Evolutionary conservation across 2,797 vertebrate genomes (phyloP).

Genomic region (Myioborus miniatus): DNA sequence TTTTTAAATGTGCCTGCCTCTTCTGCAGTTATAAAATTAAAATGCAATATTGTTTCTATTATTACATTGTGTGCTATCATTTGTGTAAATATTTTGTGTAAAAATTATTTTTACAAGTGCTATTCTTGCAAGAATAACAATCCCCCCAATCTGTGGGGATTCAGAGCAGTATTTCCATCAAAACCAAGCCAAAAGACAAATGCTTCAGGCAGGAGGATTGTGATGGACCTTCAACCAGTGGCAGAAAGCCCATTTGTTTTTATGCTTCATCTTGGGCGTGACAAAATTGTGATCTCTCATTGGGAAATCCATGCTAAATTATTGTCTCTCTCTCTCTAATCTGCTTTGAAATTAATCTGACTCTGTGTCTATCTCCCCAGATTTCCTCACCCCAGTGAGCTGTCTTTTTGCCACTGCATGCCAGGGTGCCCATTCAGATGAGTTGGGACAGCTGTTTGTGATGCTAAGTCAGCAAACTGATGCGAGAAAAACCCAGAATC

Average conservation of each 20-base stretch:
- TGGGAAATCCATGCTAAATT: not conserved
- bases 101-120: not conserved
- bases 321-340: not conserved
- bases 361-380: not conserved
- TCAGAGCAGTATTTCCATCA: not conserved
- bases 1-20: not conserved
- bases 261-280: not conserved
- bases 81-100: not conserved
- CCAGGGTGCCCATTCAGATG: not conserved
- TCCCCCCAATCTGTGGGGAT: not conserved
- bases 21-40: not conserved
- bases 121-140: not conserved
- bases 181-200: not conserved
- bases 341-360: not conserved
- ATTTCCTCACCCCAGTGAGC: not conserved
- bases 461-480: not conserved
- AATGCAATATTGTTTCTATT: not conserved
- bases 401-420: not conserved
- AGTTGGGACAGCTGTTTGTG: not conserved
- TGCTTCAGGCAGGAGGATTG: not conserved
- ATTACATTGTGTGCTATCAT: not conserved
- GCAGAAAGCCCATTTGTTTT: not conserved
- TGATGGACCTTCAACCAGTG: not conserved
- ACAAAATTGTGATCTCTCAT: not conserved
- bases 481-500: not conserved